These are phyloP conservation scores for Chaenocephalus aceratus DNA, from an alignment of 2,113 vertebrate species.

Conservation along the genomic window DNA sequence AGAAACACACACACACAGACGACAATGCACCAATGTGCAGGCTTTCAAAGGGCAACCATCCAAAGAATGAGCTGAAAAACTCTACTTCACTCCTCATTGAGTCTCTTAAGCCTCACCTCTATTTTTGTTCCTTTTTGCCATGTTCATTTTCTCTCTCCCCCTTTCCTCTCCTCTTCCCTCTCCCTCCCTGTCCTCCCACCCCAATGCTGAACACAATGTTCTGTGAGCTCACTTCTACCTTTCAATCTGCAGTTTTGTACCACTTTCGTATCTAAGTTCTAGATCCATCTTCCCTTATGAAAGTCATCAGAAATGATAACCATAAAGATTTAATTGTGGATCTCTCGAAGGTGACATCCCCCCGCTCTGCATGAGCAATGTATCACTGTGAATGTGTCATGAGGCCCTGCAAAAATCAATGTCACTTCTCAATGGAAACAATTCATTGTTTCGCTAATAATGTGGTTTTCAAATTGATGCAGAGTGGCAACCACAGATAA, in stretches of 20 bases:
- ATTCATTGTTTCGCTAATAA: slow-evolving; percentile 4
- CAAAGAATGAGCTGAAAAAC: slow-evolving; percentile 44
- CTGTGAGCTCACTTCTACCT: neutral
- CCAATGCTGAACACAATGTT: neutral
- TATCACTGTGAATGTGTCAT: slow-evolving; percentile 17
- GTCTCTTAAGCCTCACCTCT: slow-evolving; percentile 29
- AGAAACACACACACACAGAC: slow-evolving; percentile 4
- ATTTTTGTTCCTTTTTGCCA: slow-evolving; percentile 20
- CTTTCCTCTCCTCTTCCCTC: neutral
- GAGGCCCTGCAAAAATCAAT: slow-evolving; percentile 14
- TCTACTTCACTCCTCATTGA: slow-evolving; percentile 44
- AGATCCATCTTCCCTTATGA: neutral
- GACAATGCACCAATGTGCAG: slow-evolving; percentile 1
- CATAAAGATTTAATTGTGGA: slow-evolving; percentile 23
- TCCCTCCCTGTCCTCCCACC: neutral
- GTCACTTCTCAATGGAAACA: slow-evolving; percentile 25
- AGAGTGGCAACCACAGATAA: slow-evolving; percentile 19
- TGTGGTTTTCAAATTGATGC: neutral
- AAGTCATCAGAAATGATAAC: neutral
- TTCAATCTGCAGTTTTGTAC: slow-evolving; percentile 17
- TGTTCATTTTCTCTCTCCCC: neutral
- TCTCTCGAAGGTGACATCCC: slow-evolving; percentile 22
- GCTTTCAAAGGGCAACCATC: slow-evolving; percentile 36
- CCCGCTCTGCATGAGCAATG: neutral
- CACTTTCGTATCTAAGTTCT: slow-evolving; percentile 2